Percentiles rank a stretch among this genome's conserved stretches.
phyloP scores from a whole-genome alignment of 2,797 vertebrate genomes.

The Hylomyscus alleni region DNA sequence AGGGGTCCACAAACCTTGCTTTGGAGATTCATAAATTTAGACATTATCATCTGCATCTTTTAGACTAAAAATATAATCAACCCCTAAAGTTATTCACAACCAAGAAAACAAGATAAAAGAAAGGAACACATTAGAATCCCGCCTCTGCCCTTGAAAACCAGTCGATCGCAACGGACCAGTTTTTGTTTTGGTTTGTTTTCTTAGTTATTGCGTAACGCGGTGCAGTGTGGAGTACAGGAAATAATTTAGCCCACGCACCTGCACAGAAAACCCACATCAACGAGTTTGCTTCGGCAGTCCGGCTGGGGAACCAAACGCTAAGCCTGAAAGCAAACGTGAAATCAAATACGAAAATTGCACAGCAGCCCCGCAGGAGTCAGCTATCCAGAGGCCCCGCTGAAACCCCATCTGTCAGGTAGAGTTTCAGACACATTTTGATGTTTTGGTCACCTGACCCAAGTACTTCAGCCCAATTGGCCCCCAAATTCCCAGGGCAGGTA shows the following conservation, averaged over 20 bases:
- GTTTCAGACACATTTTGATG: constrained; percentile 95
- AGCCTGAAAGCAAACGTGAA: constrained; percentile 99
- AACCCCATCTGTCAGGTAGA: constrained; percentile 95
- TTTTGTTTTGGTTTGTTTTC: constrained; percentile 8
- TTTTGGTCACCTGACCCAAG: constrained; percentile 95
- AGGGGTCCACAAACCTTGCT: background rate
- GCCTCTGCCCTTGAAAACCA: constrained; percentile 37
- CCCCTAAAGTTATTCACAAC: constrained; percentile 28
- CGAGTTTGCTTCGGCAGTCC: constrained; percentile 91
- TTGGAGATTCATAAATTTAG: constrained; percentile 47
- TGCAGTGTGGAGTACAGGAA: constrained; percentile 87
- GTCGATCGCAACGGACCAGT: background rate
- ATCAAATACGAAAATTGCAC: constrained; percentile 99
- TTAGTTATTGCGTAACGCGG: constrained; percentile 86
- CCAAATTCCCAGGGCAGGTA: constrained; percentile 94
- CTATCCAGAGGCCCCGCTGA: constrained; percentile 96
- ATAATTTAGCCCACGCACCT: constrained; percentile 89
- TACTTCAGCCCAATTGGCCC: constrained; percentile 93
- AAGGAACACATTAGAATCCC: background rate
- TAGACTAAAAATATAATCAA: background rate
- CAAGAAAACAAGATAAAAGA: background rate
- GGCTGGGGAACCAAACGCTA: constrained; percentile 94
- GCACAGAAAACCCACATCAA: constrained; percentile 87
- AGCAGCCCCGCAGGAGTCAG: constrained; percentile 94
- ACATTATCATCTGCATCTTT: background rate